Percentiles rank a stretch among this genome's conserved stretches.
These are phyloP conservation scores for Diachasmimorpha longicaudata DNA, from an alignment of 1,140 invertebrate species.

Conservation along the genomic window DNA sequence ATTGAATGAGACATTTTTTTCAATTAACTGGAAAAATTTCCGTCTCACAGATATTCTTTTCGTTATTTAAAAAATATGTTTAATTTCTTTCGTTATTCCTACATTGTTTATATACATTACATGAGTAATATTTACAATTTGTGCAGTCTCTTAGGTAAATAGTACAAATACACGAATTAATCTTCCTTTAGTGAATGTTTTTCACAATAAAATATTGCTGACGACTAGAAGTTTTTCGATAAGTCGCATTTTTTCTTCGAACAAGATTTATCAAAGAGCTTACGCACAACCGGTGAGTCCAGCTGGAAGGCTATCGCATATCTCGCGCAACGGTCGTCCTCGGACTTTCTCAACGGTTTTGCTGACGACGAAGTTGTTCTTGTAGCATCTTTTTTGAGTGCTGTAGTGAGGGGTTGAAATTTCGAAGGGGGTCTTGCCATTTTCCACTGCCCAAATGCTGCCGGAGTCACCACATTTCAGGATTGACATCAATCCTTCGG, in stretches of 20 bases:
- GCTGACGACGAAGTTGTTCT: constrained; percentile 44
- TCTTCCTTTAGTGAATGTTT: not conserved
- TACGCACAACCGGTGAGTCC: constrained; percentile 48
- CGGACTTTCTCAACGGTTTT: constrained; percentile 30
- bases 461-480: constrained; percentile 58
- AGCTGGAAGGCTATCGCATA: constrained; percentile 45
- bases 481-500: constrained; percentile 60
- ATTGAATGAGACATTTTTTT: not conserved
- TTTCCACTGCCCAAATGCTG: constrained; percentile 64
- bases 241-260: not conserved
- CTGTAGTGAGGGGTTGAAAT: constrained; percentile 56
- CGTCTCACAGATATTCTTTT: too few relatives aligned
- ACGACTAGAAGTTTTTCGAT: not conserved
- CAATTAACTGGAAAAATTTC: not conserved
- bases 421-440: constrained; percentile 58
- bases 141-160: not conserved
- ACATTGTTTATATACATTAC: not conserved
- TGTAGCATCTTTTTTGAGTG: constrained; percentile 45
- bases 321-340: constrained; percentile 44
- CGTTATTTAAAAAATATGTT: not conserved
- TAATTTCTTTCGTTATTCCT: not conserved
- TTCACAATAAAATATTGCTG: not conserved
- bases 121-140: not conserved
- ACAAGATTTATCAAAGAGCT: not conserved
- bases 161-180: not conserved